These are phyloP conservation scores for Epinotia demarniana DNA, from an alignment of 2,888 invertebrate genomes.

Conservation along the genomic window DNA sequence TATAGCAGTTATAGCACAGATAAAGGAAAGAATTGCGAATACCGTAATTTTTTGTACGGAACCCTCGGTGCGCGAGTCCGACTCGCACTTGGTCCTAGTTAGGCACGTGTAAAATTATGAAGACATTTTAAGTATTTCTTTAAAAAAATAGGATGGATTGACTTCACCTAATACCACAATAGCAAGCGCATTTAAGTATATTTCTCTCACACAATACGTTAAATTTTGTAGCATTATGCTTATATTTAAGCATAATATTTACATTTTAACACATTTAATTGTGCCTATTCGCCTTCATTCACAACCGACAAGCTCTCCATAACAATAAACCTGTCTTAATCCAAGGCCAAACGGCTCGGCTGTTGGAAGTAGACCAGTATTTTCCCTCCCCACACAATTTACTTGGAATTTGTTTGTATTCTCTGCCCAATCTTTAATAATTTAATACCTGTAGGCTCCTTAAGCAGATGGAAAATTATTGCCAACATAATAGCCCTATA, in stretches of 20 bases:
- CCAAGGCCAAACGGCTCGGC: slow-evolving; percentile 19
- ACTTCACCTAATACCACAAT: too few relatives aligned
- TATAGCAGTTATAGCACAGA: too few relatives aligned
- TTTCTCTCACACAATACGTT: too few relatives aligned
- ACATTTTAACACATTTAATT: background rate
- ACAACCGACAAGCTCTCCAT: slow-evolving; percentile 5
- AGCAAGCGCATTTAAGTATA: too few relatives aligned
- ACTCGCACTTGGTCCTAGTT: too few relatives aligned
- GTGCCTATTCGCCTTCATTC: background rate
- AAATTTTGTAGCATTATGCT: background rate
- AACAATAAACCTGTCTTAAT: slow-evolving; percentile 34
- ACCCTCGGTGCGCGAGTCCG: too few relatives aligned
- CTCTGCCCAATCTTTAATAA: slow-evolving; percentile 18
- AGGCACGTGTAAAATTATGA: too few relatives aligned
- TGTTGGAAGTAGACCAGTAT: slow-evolving; percentile 24
- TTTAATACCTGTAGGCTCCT: slow-evolving; percentile 14
- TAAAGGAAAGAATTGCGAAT: too few relatives aligned
- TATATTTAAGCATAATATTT: background rate
- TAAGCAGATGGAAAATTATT: slow-evolving; percentile 13
- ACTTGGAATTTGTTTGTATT: slow-evolving; percentile 29
- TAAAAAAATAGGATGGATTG: too few relatives aligned
- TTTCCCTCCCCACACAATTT: slow-evolving; percentile 26
- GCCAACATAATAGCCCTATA: background rate
- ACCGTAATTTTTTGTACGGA: too few relatives aligned
- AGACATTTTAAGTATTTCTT: too few relatives aligned